Conservation (phyloP, 2,113 vertebrate genomes). For the Oxygymnocypris stewartii region DNA sequence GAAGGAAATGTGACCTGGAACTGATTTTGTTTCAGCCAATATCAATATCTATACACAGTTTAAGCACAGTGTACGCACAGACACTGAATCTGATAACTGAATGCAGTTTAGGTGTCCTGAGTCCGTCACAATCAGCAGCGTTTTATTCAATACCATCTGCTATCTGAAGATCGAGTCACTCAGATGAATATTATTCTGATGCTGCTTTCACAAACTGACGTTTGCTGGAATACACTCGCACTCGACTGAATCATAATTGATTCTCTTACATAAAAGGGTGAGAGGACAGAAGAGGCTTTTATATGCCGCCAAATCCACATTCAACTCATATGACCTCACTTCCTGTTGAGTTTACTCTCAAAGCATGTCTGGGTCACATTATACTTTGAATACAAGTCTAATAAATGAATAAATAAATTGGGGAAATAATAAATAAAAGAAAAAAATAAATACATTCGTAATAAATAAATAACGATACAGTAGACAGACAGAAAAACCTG, state of each 20-base stretch:
- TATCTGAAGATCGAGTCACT: conserved; percentile 17
- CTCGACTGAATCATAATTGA: conserved; percentile 17
- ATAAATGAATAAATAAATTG: too few relatives aligned
- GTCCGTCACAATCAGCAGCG: neutral
- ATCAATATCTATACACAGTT: neutral
- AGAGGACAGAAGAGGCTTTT: neutral
- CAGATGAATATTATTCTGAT: conserved; percentile 7
- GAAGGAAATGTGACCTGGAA: too few relatives aligned
- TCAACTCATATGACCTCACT: conserved; percentile 5
- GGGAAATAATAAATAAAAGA: too few relatives aligned
- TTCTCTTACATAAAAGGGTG: conserved; percentile 10
- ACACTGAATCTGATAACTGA: neutral
- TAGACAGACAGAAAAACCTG: too few relatives aligned
- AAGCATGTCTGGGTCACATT: neutral
- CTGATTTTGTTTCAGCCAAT: neutral
- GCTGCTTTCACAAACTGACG: neutral
- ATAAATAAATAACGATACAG: too few relatives aligned
- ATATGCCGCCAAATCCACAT: neutral
- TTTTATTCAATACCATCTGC: conserved; percentile 46
- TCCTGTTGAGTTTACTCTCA: neutral
- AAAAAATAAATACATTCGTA: too few relatives aligned
- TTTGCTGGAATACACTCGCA: neutral
- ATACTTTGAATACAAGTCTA: neutral
- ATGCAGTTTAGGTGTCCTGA: neutral
- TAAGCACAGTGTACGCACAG: too few relatives aligned